Percentiles rank a stretch among this genome's conserved stretches.
These are phyloP conservation scores for Schizothorax lantsangensis DNA, from an alignment of 2,797 vertebrate genomes.

Conservation along the genomic window DNA sequence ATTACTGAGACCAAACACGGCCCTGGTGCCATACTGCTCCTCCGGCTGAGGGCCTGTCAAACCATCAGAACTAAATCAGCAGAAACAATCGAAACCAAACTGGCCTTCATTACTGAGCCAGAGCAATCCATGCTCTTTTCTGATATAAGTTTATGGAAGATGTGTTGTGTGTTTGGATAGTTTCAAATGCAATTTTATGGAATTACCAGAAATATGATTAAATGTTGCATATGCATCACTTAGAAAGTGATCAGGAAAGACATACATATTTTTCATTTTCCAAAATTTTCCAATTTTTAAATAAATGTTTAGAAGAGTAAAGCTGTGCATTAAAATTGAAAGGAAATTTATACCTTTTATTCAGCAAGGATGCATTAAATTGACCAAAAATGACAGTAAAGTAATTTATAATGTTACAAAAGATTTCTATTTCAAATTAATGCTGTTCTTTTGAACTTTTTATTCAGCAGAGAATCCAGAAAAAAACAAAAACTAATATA, in stretches of 20 bases:
- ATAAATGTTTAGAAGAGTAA: neutral
- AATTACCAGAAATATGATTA: neutral
- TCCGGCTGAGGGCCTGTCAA: conserved; percentile 82
- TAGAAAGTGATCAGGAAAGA: neutral
- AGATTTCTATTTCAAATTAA: neutral
- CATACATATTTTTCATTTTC: neutral
- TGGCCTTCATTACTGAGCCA: neutral
- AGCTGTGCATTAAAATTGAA: neutral
- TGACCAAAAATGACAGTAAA: too few species aligned
- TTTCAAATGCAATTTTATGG: neutral
- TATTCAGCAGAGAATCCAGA: too few species aligned
- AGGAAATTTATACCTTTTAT: neutral
- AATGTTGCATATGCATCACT: neutral
- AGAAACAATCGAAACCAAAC: neutral
- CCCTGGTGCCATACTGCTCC: conserved; percentile 79
- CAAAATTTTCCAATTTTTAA: too few species aligned
- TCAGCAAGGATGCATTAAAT: neutral
- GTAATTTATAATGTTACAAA: neutral
- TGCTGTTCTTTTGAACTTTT: neutral
- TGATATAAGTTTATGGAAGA: neutral
- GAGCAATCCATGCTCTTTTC: neutral
- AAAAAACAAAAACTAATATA: too few species aligned
- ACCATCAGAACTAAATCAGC: neutral
- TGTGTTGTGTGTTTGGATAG: neutral
- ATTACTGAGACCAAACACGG: conserved; percentile 81